A percentile compares a stretch with the other conserved stretches of the same genome.
These are phyloP conservation scores for Leptothorax acervorum DNA, from an alignment of 2,888 invertebrate genomes.

Conservation along the genomic window DNA sequence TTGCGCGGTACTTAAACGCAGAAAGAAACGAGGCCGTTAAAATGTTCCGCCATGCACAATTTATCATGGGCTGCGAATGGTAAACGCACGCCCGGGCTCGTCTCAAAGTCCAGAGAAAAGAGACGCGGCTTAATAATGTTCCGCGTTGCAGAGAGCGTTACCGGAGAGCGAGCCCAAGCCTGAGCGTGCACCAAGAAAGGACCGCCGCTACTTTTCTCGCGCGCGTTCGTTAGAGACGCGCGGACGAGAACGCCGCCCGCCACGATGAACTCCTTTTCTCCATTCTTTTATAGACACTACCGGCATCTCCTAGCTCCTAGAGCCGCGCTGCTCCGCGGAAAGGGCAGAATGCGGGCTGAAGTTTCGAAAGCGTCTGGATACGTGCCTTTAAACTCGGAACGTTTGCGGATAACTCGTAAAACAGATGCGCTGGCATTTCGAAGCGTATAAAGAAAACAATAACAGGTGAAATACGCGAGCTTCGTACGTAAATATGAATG, in stretches of 20 bases:
- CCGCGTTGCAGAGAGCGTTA: slow-evolving; percentile 57
- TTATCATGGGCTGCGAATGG: slow-evolving; percentile 79
- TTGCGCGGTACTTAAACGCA: slow-evolving; percentile 75
- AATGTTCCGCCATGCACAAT: slow-evolving; percentile 82
- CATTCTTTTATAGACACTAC: slow-evolving; percentile 45
- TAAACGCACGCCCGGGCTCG: slow-evolving; percentile 72
- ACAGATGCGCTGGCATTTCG: slow-evolving; percentile 26
- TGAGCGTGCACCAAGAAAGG: slow-evolving; percentile 60
- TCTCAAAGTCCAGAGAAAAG: slow-evolving; percentile 75
- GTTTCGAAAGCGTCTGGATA: slow-evolving; percentile 45
- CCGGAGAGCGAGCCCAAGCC: slow-evolving; percentile 53
- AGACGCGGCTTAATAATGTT: slow-evolving; percentile 73
- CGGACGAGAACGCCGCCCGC: slow-evolving; percentile 25
- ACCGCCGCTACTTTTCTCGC: slow-evolving; percentile 41
- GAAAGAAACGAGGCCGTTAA: slow-evolving; percentile 80
- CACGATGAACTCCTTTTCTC: slow-evolving; percentile 49
- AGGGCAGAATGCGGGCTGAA: slow-evolving; percentile 29
- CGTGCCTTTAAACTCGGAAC: slow-evolving; percentile 41
- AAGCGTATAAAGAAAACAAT: slow-evolving; percentile 34
- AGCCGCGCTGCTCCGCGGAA: not conserved
- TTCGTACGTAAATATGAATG: slow-evolving; percentile 31
- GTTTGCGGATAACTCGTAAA: slow-evolving; percentile 47
- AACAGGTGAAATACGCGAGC: slow-evolving; percentile 38
- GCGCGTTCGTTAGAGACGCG: slow-evolving; percentile 53
- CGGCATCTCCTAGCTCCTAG: slow-evolving; percentile 8